phyloP scores from a whole-genome alignment of 2,113 vertebrate species.

The Steatornis caripensis region DNA sequence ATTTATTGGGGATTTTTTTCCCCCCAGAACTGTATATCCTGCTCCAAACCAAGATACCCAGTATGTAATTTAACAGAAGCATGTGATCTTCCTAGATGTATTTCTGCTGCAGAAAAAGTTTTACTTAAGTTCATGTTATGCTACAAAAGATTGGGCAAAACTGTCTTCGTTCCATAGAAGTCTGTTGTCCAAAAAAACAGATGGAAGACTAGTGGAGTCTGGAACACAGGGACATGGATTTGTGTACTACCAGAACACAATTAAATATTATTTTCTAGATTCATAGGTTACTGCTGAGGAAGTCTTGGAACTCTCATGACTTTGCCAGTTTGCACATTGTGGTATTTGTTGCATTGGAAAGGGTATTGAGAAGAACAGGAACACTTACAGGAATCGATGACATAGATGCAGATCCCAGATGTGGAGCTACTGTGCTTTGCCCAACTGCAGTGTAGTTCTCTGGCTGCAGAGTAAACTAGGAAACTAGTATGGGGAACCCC shows the following conservation, averaged over 20 bases:
- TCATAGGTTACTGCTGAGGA: background rate
- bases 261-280: background rate
- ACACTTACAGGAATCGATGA: background rate
- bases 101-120: background rate
- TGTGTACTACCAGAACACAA: background rate
- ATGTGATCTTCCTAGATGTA: background rate
- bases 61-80: background rate
- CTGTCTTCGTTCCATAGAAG: fast-evolving
- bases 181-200: background rate
- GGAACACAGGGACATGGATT: background rate
- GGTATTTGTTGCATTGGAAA: background rate
- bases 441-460: background rate
- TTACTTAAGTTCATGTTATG: background rate
- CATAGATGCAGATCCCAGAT: background rate
- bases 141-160: background rate
- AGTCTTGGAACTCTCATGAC: background rate
- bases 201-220: background rate
- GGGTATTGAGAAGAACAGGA: background rate
- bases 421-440: background rate
- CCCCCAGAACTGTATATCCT: background rate
- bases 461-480: background rate
- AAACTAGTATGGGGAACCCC: background rate
- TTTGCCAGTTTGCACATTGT: background rate
- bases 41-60: fast-evolving
- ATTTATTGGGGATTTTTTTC: background rate